These are phyloP conservation scores for Tautogolabrus adspersus DNA, from an alignment of 2,113 vertebrate genomes.

Conservation along the genomic window DNA sequence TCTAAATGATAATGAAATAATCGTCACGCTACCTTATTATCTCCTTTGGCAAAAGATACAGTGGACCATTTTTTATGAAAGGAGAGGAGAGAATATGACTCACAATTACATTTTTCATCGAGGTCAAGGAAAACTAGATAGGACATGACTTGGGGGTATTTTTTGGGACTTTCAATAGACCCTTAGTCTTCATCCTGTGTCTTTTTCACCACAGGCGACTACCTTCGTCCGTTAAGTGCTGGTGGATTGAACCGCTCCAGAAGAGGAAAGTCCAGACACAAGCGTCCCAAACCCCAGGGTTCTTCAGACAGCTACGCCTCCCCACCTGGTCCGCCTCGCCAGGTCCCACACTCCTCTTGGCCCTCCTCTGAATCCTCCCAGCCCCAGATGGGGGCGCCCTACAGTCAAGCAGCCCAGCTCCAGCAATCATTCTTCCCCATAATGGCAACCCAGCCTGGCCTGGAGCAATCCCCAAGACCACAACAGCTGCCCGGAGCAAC, in stretches of 20 bases:
- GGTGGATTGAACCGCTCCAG: constrained; percentile 76
- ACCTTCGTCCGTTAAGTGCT: constrained; percentile 59
- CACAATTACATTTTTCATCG: too few species aligned
- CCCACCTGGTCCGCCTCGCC: constrained; percentile 48
- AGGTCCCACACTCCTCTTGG: constrained; percentile 72
- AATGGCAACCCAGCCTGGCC: constrained; percentile 50
- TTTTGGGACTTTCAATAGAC: too few species aligned
- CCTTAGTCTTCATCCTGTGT: not conserved
- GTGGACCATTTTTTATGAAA: too few species aligned
- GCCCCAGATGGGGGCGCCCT: constrained; percentile 58
- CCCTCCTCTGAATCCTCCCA: constrained; percentile 77
- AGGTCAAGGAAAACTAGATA: too few species aligned
- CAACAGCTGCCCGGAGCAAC: constrained; percentile 49
- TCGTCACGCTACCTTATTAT: not conserved
- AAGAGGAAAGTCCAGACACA: constrained; percentile 83
- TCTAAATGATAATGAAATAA: too few species aligned
- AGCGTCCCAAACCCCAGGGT: constrained; percentile 81
- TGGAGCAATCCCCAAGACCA: constrained; percentile 24
- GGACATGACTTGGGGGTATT: too few species aligned
- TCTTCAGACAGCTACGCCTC: constrained; percentile 75
- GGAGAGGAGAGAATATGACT: too few species aligned
- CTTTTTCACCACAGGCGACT: constrained; percentile 69
- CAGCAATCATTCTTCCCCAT: constrained; percentile 63
- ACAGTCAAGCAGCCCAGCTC: constrained; percentile 71
- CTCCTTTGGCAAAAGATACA: too few species aligned